Conservation (phyloP, 2,888 invertebrate species). For the Tinea pellionella region DNA sequence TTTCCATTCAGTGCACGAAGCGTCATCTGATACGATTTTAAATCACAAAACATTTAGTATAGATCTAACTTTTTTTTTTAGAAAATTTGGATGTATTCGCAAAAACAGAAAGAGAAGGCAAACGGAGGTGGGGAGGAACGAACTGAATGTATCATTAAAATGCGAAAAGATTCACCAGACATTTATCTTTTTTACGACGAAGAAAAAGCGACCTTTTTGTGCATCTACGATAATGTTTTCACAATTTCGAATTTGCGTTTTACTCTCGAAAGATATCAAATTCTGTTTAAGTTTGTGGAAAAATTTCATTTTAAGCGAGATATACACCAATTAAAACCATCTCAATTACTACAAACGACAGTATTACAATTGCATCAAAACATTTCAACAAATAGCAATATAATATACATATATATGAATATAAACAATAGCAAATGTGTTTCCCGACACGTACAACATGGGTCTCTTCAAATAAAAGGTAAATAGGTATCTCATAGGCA, state of each 20-base stretch:
- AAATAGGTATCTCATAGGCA: no score
- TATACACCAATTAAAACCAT: no score
- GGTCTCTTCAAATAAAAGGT: no score
- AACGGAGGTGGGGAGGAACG: not conserved
- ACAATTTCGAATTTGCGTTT: not conserved
- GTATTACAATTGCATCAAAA: no score
- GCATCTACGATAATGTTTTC: not conserved
- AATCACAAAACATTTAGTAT: not conserved
- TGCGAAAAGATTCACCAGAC: not conserved
- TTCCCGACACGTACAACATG: no score
- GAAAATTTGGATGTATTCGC: not conserved
- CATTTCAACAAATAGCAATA: no score
- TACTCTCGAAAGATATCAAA: not conserved
- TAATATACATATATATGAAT: no score
- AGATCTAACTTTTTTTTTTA: not conserved
- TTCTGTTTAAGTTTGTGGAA: no score
- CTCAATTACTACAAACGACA: no score
- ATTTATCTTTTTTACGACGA: not conserved
- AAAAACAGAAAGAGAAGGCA: not conserved
- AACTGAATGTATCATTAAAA: conserved; percentile 1
- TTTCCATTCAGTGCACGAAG: not conserved
- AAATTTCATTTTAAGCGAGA: no score
- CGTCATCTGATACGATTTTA: not conserved
- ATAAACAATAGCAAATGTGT: no score
- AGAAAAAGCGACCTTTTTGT: not conserved